phyloP scores from a whole-genome alignment of 2,113 vertebrate genomes.

The Oceanodroma tethys region DNA sequence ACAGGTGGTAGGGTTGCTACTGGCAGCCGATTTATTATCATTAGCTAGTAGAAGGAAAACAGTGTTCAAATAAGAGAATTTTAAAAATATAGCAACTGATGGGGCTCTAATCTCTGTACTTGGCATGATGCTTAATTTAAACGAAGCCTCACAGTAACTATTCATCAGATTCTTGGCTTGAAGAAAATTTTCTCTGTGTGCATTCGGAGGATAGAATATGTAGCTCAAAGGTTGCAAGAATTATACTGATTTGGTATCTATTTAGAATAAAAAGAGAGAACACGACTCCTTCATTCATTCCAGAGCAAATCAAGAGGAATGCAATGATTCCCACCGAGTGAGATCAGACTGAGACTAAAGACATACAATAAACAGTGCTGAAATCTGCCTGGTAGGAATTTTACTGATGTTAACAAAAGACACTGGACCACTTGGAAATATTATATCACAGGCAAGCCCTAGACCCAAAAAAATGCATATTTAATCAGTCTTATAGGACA shows the following conservation, averaged over 20 bases:
- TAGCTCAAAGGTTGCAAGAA: not conserved
- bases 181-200: not conserved
- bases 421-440: not conserved
- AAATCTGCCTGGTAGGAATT: not conserved
- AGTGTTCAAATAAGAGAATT: not conserved
- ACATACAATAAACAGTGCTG: not conserved
- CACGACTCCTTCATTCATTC: not conserved
- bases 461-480: fast-evolving
- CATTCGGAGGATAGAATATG: not conserved
- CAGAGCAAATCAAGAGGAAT: not conserved
- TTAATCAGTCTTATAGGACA: not conserved
- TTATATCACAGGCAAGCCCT: not conserved
- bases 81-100: not conserved
- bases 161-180: not conserved
- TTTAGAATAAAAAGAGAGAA: not conserved
- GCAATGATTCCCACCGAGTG: not conserved
- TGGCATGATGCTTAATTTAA: not conserved
- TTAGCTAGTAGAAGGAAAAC: not conserved
- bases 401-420: not conserved
- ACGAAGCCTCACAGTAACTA: not conserved
- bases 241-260: not conserved
- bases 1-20: not conserved
- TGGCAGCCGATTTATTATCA: not conserved
- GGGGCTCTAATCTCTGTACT: not conserved
- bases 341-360: not conserved